phyloP scores from a whole-genome alignment of 2,888 invertebrate genomes.

The Syritta pipiens region DNA sequence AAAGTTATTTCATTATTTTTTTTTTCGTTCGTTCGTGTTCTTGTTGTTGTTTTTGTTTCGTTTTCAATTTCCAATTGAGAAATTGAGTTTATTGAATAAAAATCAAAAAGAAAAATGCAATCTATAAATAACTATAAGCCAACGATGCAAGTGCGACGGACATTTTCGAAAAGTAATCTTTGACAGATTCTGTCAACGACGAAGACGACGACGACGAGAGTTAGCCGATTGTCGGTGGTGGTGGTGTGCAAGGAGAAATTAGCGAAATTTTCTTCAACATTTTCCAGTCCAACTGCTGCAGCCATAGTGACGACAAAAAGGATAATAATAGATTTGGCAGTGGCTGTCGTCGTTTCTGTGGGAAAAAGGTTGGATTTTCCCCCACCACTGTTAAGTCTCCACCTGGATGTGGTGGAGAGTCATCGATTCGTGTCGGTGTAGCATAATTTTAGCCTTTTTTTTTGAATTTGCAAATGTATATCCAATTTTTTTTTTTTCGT shows the following conservation, averaged over 20 bases:
- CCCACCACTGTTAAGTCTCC: constrained; percentile 44
- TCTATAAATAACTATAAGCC: constrained; percentile 49
- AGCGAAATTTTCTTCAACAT: constrained; percentile 37
- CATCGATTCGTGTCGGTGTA: constrained; percentile 51
- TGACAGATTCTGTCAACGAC: constrained; percentile 54
- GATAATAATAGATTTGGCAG: constrained; percentile 29
- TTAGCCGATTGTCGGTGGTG: too few species aligned
- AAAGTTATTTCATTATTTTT: too few species aligned
- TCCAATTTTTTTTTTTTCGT: background rate
- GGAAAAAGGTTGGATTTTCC: constrained; percentile 23
- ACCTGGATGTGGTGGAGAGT: constrained; percentile 53
- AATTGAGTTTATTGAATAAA: constrained; percentile 25
- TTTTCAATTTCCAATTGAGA: too few species aligned
- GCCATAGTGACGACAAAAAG: constrained; percentile 28
- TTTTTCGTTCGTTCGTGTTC: background rate
- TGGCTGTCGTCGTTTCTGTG: constrained; percentile 8
- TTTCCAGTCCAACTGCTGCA: constrained; percentile 9
- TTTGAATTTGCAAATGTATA: background rate
- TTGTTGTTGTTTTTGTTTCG: background rate
- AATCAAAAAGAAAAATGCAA: constrained; percentile 47
- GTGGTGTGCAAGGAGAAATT: constrained; percentile 14
- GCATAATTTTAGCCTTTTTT: constrained; percentile 24
- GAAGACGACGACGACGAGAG: too few species aligned
- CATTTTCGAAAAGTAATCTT: constrained; percentile 56
- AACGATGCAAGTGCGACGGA: constrained; percentile 60